Conservation (phyloP, 2,888 invertebrate genomes). For the Dryobota labecula region DNA sequence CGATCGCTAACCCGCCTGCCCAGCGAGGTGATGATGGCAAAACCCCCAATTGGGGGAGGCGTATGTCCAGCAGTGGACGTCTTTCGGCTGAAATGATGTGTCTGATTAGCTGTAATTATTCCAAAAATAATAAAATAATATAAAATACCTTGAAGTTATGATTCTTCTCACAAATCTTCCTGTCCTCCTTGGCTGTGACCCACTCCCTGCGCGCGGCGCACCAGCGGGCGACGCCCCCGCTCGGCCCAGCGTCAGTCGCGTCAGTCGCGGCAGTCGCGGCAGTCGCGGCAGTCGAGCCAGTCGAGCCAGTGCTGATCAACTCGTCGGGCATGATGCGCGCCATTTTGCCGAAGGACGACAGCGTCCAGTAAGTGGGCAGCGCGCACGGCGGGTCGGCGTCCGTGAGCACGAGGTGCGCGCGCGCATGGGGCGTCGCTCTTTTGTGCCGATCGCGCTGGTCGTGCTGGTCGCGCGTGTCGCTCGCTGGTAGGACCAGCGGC, state of each 20-base stretch:
- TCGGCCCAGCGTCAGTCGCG: no score
- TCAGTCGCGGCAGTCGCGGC: neutral
- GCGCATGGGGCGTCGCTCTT: neutral
- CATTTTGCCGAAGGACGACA: neutral
- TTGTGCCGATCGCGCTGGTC: rapidly evolving
- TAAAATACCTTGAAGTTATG: conserved; percentile 32
- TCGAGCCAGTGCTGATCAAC: neutral
- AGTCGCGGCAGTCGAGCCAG: neutral
- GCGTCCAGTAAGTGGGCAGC: conserved; percentile 40
- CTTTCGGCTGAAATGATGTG: no score
- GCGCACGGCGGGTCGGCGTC: conserved; percentile 20
- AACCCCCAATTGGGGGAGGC: no score
- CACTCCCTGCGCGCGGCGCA: neutral
- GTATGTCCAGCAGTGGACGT: no score
- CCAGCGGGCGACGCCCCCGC: rapidly evolving
- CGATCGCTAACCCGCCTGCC: no score
- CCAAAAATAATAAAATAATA: no score
- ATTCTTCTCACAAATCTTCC: conserved; percentile 11
- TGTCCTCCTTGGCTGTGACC: neutral
- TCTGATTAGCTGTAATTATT: no score
- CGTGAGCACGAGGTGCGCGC: conserved; percentile 21
- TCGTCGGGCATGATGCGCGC: conserved; percentile 12
- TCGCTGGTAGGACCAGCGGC: conserved; percentile 6
- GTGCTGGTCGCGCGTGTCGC: rapidly evolving
- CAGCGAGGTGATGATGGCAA: no score